Evolutionary conservation across 2,113 vertebrate species (phyloP).

Genomic region (Podilymbus podiceps): DNA sequence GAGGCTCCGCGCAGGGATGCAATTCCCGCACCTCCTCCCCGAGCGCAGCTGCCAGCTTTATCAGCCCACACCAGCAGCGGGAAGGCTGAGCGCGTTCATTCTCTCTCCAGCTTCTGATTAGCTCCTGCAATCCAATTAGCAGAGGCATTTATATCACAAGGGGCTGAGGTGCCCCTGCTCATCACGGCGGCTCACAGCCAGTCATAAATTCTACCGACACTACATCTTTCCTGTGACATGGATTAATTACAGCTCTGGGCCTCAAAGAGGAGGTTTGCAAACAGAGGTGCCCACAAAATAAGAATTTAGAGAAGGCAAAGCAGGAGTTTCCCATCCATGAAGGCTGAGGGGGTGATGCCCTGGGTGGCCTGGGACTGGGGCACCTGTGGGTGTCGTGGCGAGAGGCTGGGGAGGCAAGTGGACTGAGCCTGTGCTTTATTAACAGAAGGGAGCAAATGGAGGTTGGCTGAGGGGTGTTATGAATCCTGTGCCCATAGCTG

Average conservation of each 20-base stretch:
- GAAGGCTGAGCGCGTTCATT: constrained; percentile 25
- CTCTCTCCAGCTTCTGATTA: constrained; percentile 72
- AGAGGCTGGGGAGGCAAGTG: not conserved
- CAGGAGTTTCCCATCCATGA: not conserved
- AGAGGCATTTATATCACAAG: constrained; percentile 74
- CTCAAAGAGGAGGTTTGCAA: constrained; percentile 42
- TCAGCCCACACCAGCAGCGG: constrained; percentile 51
- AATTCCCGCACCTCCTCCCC: not conserved
- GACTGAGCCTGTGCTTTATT: not conserved
- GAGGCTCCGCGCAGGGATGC: not conserved
- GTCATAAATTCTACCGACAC: constrained; percentile 71
- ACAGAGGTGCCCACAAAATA: constrained; percentile 6
- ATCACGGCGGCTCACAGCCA: constrained; percentile 57
- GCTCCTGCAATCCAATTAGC: constrained; percentile 77
- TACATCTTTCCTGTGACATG: constrained; percentile 59
- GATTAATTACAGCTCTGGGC: constrained; percentile 70
- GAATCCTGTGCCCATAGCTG: not conserved
- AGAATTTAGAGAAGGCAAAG: constrained; percentile 24
- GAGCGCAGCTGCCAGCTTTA: constrained; percentile 55
- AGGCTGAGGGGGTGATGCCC: not conserved
- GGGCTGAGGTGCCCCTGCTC: constrained; percentile 67
- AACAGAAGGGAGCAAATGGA: not conserved
- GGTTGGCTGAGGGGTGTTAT: not conserved
- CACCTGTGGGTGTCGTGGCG: not conserved
- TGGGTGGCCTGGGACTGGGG: not conserved